Base-by-base conservation (phyloP, 2,888 invertebrate genomes). In the Corythucha ciliata region DNA sequence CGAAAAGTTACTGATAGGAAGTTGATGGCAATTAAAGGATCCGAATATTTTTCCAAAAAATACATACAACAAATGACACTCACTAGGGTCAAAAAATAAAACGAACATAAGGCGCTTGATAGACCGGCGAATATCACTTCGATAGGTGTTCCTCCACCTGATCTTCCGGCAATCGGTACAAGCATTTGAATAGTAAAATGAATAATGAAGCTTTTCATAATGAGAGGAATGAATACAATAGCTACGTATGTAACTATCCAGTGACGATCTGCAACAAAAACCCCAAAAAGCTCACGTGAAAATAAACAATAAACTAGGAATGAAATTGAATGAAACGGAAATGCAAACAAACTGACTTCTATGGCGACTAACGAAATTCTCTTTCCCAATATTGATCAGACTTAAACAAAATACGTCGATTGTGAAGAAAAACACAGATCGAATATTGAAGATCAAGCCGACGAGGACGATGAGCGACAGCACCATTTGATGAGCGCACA, bases 401-500 rank as follows among this genome's bases (percentile, higher is more conserved):
- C 47, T 36, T 6, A 36, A 27, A 24, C 71, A 60, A 77, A 67
- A 18, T 14, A 34, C 22, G 25, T 20, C 14, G 26, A 34, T 45
- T 79, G 57, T 47, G 18, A 48, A 75, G 65, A 81, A 72, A 68
- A 80, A 80, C 55, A 83, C 80, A 18, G 83, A 82, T 60, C 81
- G 74, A 62, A 83, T 72, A 53, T 77, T 72, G 22, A 72, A 63
- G 55, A 73, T 58, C 34, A 77, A 73, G 57, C 78, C 74, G 52
- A 74, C 60, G 22, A 73, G 63, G 51, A 79, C 68, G 50, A 75
- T 62, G 6, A 72, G 61, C 57, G 76, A 73, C 76, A 78, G 78
- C 55, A 79, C 66, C 41, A 74, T 54, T 58, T 73, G 72, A 64
- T 74, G 73, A 29, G 74, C 74, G 63, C 77, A 77, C 57, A 71